Conservation (phyloP, 2,797 vertebrate genomes). For the Trachops cirrhosus region DNA sequence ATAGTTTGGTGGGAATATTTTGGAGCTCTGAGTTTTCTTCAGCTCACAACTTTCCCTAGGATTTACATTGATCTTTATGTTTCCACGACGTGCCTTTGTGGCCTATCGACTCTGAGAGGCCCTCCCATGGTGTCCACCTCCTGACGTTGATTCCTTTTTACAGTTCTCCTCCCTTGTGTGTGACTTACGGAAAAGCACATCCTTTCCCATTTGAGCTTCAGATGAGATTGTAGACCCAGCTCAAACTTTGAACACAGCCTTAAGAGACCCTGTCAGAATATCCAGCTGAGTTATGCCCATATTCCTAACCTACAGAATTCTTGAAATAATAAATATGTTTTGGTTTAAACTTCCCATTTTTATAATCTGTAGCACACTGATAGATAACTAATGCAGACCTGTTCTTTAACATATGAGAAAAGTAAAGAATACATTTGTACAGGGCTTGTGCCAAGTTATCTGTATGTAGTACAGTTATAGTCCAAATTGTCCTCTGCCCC, state of each 20-base stretch:
- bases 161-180: neutral
- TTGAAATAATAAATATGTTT: neutral
- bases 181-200: neutral
- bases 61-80: neutral
- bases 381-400: neutral
- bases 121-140: rapidly evolving
- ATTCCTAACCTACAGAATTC: neutral
- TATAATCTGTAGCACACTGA: neutral
- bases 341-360: neutral
- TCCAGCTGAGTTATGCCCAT: neutral
- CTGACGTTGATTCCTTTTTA: neutral
- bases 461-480: neutral
- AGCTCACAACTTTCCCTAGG: neutral
- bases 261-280: neutral
- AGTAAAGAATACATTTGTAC: neutral
- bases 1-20: neutral
- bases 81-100: neutral
- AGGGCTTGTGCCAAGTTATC: neutral
- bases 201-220: neutral
- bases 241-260: neutral
- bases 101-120: neutral
- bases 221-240: neutral
- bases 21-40: neutral
- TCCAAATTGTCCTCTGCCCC: neutral
- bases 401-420: neutral